Percentiles rank a stretch among this genome's conserved stretches.
Conservation (phyloP, 2,113 vertebrate genomes). For the Falcunculus frontatus region DNA sequence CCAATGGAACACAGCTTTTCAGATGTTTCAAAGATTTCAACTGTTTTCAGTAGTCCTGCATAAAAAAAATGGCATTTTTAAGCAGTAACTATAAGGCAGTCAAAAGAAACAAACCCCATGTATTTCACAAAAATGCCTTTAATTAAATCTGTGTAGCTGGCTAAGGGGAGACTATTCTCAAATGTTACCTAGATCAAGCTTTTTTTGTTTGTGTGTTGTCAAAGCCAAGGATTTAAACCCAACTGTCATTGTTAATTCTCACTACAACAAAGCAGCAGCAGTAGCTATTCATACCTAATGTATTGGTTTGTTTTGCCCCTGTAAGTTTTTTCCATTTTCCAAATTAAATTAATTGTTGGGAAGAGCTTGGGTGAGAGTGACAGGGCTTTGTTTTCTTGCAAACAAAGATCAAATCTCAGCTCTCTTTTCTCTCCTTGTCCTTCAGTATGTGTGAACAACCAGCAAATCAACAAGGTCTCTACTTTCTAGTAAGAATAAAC, state of each 20-base stretch:
- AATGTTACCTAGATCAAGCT: background rate
- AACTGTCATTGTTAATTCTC: background rate
- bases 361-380: background rate
- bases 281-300: background rate
- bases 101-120: background rate
- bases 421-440: background rate
- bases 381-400: background rate
- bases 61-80: background rate
- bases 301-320: rapidly evolving
- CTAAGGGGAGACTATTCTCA: background rate
- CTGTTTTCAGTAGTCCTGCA: background rate
- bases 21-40: background rate
- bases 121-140: background rate
- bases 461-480: background rate
- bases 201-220: background rate
- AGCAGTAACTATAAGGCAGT: background rate
- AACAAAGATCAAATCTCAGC: background rate
- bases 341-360: background rate
- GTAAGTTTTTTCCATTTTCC: background rate
- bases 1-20: background rate
- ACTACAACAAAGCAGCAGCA: background rate
- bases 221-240: background rate
- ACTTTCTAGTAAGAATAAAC: background rate
- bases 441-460: background rate
- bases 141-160: background rate